Conservation (phyloP, 2,797 vertebrate species). For the Craterocephalus amniculus region DNA sequence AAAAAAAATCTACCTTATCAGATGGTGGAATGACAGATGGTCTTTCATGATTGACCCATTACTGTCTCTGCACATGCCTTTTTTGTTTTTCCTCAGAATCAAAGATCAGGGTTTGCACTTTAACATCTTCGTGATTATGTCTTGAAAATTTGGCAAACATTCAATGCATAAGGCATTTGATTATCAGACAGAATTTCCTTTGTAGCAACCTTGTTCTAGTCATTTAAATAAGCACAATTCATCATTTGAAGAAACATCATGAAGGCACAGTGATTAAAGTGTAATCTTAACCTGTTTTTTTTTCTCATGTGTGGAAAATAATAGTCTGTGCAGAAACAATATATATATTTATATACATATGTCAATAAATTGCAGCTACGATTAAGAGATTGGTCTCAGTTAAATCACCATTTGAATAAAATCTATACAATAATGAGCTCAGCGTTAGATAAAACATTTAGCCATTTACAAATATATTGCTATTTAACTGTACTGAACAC, state of each 20-base stretch:
- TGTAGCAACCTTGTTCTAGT: constrained; percentile 77
- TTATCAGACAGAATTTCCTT: constrained; percentile 73
- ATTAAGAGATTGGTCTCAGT: constrained; percentile 73
- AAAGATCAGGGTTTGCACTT: constrained; percentile 47
- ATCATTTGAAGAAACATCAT: constrained; percentile 87
- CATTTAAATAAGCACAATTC: constrained; percentile 88
- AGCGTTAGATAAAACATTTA: constrained; percentile 85
- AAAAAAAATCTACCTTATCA: constrained; percentile 76
- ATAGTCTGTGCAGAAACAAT: constrained; percentile 74
- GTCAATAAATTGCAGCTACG: constrained; percentile 72
- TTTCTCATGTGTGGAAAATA: constrained; percentile 75
- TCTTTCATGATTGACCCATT: constrained; percentile 57
- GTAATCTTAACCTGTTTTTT: constrained; percentile 87
- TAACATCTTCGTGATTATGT: constrained; percentile 63
- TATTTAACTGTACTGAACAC: constrained; percentile 83
- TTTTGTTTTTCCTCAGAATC: constrained; percentile 53
- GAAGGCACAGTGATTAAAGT: constrained; percentile 97
- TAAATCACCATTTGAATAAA: constrained; percentile 81
- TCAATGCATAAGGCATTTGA: constrained; percentile 89
- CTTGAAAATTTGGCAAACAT: constrained; percentile 87
- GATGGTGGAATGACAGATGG: constrained; percentile 66
- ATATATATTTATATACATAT: constrained; percentile 62
- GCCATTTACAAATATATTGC: constrained; percentile 89
- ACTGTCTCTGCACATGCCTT: constrained; percentile 77
- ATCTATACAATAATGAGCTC: constrained; percentile 84